phyloP scores from a whole-genome alignment of 2,113 vertebrate genomes.

The Donacobius atricapilla region DNA sequence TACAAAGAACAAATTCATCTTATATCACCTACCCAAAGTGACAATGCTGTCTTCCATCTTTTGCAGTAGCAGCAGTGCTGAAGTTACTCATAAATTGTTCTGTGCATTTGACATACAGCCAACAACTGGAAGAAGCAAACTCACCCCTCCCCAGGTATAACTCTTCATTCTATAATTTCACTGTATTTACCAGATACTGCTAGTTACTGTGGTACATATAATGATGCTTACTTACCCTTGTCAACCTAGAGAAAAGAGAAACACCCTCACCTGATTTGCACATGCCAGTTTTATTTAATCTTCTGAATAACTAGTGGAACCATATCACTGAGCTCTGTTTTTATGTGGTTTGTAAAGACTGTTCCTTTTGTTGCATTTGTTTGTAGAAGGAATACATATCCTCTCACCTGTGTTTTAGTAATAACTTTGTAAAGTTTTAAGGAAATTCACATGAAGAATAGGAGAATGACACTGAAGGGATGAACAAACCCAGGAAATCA shows the following conservation, averaged over 20 bases:
- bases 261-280: not conserved
- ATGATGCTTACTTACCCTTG: not conserved
- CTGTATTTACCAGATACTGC: not conserved
- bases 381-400: not conserved
- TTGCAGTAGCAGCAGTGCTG: not conserved
- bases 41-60: not conserved
- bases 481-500: not conserved
- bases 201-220: not conserved
- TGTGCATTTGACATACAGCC: not conserved
- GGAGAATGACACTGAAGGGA: not conserved
- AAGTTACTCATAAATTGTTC: conserved; percentile 14
- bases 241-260: not conserved
- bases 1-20: not conserved
- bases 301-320: not conserved
- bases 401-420: not conserved
- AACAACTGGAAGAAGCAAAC: not conserved
- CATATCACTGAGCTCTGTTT: not conserved
- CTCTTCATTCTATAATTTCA: not conserved
- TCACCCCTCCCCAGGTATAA: not conserved
- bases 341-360: not conserved
- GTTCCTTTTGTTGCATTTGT: not conserved
- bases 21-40: not conserved
- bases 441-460: not conserved
- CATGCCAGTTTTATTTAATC: not conserved
- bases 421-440: not conserved